Evolutionary conservation across 2,113 vertebrate genomes (phyloP).

Genomic region (Mystacornis crossleyi): DNA sequence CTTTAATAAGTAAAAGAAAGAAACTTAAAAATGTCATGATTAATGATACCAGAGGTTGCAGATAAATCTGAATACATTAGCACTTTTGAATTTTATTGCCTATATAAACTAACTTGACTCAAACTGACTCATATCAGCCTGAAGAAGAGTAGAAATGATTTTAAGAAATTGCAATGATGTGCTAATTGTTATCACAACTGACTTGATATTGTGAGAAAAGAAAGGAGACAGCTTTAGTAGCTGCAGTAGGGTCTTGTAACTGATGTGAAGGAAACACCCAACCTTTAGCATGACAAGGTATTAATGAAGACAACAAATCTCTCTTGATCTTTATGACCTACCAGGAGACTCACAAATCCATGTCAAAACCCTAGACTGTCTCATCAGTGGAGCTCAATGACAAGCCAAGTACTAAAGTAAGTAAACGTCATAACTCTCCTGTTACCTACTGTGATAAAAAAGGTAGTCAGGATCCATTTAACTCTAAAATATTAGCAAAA

Average conservation of each 20-base stretch:
- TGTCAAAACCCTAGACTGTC: neutral
- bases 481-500: neutral
- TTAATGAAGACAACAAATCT: conserved; percentile 21
- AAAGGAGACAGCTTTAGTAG: neutral
- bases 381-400: neutral
- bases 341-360: neutral
- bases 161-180: neutral
- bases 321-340: neutral
- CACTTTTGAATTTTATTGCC: neutral
- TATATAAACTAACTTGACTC: neutral
- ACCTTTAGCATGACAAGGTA: neutral
- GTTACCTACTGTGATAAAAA: neutral
- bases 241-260: neutral
- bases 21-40: neutral
- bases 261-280: neutral
- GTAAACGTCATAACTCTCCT: neutral
- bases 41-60: neutral
- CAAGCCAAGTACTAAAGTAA: neutral
- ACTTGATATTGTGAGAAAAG: neutral
- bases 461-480: neutral
- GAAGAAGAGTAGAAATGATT: neutral
- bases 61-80: neutral
- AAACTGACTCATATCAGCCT: neutral
- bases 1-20: neutral
- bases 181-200: neutral